Percentiles rank a stretch among this genome's conserved stretches.
phyloP scores from a whole-genome alignment of 2,113 vertebrate genomes.

The Ailuropoda melanoleuca region DNA sequence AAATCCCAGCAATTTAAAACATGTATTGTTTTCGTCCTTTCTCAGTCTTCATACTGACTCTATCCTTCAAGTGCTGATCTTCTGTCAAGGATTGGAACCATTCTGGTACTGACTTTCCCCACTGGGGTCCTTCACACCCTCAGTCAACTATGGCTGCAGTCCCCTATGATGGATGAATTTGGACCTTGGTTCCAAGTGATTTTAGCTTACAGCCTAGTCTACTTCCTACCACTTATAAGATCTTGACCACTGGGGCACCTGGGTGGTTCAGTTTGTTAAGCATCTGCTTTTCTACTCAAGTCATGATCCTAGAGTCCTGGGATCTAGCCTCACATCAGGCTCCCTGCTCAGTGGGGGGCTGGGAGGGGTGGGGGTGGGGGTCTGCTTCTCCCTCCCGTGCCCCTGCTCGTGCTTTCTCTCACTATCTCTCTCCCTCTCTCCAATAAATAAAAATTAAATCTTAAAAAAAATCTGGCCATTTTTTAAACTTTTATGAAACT shows the following conservation, averaged over 20 bases:
- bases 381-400: background rate
- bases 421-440: background rate
- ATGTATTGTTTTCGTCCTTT: background rate
- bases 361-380: no score
- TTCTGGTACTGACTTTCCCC: background rate
- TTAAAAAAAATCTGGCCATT: background rate
- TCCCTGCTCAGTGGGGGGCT: background rate
- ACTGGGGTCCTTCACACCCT: no score
- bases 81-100: background rate
- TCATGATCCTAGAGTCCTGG: background rate
- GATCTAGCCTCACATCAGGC: background rate
- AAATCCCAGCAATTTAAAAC: background rate
- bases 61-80: background rate
- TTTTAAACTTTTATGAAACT: background rate
- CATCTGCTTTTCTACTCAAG: background rate
- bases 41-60: background rate
- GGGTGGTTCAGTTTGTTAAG: background rate
- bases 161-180: background rate
- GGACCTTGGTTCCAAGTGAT: background rate
- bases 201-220: background rate
- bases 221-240: background rate
- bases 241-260: background rate
- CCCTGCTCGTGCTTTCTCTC: background rate
- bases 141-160: fast-evolving
- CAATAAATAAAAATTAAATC: background rate